phyloP scores from a whole-genome alignment of 2,113 vertebrate species.

The Micronycteris hirsuta region DNA sequence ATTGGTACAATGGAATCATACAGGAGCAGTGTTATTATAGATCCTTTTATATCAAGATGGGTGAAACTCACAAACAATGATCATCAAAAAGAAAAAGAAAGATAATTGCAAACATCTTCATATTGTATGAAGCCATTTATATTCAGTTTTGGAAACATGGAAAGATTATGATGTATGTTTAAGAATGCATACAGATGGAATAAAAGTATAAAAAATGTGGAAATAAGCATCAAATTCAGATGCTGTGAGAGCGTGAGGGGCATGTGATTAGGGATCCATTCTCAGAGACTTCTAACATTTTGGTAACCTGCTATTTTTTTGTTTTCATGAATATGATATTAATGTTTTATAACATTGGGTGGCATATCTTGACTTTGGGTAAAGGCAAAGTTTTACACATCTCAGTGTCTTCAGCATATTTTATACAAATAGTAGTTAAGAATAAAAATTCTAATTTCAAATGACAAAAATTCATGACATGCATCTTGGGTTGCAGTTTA shows the following conservation, averaged over 20 bases:
- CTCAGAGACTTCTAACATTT: neutral
- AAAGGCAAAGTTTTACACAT: conserved; percentile 69
- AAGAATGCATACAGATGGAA: neutral
- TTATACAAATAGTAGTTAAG: conserved; percentile 85
- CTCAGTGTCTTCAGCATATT: conserved; percentile 80
- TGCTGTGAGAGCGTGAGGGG: neutral
- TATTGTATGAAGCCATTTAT: neutral
- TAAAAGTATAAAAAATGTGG: neutral
- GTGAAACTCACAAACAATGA: neutral
- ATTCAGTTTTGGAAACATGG: neutral
- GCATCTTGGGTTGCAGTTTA: conserved; percentile 94
- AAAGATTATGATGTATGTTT: neutral
- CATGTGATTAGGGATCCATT: neutral
- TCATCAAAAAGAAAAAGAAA: neutral
- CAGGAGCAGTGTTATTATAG: neutral
- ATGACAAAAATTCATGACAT: conserved; percentile 91
- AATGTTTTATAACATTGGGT: neutral
- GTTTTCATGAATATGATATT: neutral
- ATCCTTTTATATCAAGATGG: neutral
- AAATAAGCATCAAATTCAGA: neutral
- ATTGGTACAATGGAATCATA: neutral
- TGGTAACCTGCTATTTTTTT: neutral
- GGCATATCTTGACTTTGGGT: conserved; percentile 11
- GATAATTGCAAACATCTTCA: neutral
- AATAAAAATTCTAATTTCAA: conserved; percentile 92